Conservation (phyloP, 2,113 vertebrate species). For the Mesitornis unicolor region DNA sequence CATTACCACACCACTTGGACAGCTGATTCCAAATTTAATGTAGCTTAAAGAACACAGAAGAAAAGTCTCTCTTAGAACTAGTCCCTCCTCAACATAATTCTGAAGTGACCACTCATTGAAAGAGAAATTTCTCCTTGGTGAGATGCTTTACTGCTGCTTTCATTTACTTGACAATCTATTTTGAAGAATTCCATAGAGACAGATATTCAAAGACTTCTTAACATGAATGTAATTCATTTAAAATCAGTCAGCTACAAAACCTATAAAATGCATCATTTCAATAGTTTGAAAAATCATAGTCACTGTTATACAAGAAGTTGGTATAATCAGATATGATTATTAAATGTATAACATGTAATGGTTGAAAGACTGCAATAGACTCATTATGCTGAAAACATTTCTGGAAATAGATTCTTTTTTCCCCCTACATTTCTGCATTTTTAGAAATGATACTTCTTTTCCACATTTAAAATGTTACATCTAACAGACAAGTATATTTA, state of each 20-base stretch:
- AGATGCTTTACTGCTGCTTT: background rate
- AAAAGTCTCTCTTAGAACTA: background rate
- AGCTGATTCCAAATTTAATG: background rate
- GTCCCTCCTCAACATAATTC: background rate
- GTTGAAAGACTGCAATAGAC: background rate
- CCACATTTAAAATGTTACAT: background rate
- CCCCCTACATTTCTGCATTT: background rate
- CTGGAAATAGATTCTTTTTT: background rate
- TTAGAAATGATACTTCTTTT: background rate
- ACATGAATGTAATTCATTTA: background rate
- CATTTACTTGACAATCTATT: conserved; percentile 24
- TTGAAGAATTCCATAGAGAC: background rate
- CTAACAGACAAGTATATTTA: background rate
- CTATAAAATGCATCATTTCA: conserved; percentile 28
- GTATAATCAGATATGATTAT: background rate
- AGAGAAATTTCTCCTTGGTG: background rate
- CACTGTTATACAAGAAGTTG: background rate
- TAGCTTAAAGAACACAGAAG: background rate
- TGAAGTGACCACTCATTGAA: background rate
- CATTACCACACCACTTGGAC: background rate
- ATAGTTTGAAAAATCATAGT: conserved; percentile 23
- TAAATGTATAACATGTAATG: background rate
- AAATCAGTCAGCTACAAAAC: conserved; percentile 32
- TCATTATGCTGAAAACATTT: conserved; percentile 18
- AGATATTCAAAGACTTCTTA: conserved; percentile 11